Conservation (phyloP, 1,140 invertebrate genomes). For the Microplitis demolitor region DNA sequence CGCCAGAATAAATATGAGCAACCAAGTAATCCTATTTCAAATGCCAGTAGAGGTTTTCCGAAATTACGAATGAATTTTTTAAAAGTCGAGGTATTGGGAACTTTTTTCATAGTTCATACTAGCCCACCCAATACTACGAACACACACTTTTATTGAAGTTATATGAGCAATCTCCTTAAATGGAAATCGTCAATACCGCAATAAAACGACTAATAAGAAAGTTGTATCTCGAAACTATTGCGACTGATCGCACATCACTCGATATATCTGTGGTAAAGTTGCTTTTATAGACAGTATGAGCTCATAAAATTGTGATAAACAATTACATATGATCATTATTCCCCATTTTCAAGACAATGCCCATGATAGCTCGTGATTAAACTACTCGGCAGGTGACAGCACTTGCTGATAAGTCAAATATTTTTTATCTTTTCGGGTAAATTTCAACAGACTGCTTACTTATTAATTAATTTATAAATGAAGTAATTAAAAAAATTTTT, state of each 20-base stretch:
- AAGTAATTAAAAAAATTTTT: no score
- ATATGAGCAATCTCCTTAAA: conserved; percentile 52
- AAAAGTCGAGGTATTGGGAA: conserved; percentile 27
- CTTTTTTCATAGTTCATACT: conserved; percentile 50
- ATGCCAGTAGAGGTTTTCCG: conserved; percentile 26
- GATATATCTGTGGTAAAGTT: background rate
- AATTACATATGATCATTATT: no score
- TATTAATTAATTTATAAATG: no score
- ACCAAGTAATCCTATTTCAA: conserved; percentile 36
- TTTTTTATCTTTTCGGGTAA: no score
- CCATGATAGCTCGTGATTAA: no score
- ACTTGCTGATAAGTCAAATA: no score
- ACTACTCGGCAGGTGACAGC: no score
- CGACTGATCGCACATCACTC: conserved; percentile 7
- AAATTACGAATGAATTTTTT: background rate
- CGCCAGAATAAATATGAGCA: conserved; percentile 43
- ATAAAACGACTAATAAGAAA: conserved; percentile 23
- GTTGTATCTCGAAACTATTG: conserved; percentile 21
- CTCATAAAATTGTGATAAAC: background rate
- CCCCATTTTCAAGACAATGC: no score
- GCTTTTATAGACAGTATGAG: background rate
- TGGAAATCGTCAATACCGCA: conserved; percentile 55
- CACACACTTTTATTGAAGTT: background rate
- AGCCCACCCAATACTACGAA: background rate
- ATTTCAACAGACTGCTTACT: no score